A percentile compares a stretch with the other conserved stretches of the same genome.
phyloP scores from a whole-genome alignment of 2,888 invertebrate genomes.

The Timema cristinae region DNA sequence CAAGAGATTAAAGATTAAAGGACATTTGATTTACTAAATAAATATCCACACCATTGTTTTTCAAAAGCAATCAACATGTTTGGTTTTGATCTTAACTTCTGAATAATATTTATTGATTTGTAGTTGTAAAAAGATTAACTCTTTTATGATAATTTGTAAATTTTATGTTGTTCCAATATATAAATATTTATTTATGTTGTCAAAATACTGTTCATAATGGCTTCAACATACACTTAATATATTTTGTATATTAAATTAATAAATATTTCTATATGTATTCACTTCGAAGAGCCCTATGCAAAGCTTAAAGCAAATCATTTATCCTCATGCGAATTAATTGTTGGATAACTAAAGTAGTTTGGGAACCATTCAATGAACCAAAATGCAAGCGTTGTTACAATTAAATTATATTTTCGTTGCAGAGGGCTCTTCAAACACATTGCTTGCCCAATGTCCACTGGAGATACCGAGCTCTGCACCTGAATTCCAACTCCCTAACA shows the following conservation, averaged over 20 bases:
- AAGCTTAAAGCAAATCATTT: neutral
- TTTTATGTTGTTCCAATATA: conserved; percentile 20
- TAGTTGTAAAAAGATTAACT: no score
- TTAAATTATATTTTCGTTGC: conserved; percentile 26
- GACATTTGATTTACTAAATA: no score
- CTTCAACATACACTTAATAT: no score
- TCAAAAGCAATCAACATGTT: no score
- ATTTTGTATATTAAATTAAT: conserved; percentile 13
- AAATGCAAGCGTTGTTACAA: neutral
- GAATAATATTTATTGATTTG: no score
- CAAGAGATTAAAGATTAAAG: no score
- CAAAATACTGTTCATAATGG: neutral
- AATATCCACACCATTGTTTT: no score
- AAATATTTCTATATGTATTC: conserved; percentile 10
- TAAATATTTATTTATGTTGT: neutral
- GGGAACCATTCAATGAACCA: no score
- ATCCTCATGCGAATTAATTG: no score
- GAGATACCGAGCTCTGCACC: conserved; percentile 36
- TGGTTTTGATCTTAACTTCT: no score
- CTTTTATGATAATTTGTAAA: no score
- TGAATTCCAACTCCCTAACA: conserved; percentile 30
- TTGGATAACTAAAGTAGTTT: no score
- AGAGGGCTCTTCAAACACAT: conserved; percentile 28
- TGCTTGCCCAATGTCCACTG: conserved; percentile 19
- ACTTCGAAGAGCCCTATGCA: conserved; percentile 30